Conservation (phyloP, 2,888 invertebrate genomes). For the Drosophila stalkeri region DNA sequence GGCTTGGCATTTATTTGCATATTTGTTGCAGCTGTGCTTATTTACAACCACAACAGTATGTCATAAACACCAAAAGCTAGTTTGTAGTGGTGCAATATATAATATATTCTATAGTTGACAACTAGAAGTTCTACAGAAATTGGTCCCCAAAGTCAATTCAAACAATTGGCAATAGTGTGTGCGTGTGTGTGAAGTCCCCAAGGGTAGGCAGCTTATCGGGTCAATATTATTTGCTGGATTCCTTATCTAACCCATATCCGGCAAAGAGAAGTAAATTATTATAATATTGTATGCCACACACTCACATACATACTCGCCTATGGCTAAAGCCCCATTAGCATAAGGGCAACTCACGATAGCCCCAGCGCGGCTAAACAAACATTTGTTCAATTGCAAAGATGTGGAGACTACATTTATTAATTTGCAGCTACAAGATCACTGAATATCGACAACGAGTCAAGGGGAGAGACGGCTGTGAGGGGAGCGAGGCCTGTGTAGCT, state of each 20-base stretch:
- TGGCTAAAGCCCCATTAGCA: slow-evolving; percentile 31
- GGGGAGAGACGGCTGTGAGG: neutral
- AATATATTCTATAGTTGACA: slow-evolving; percentile 5
- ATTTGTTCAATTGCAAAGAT: slow-evolving; percentile 50
- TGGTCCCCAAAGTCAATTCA: neutral
- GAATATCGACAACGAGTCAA: slow-evolving; percentile 53
- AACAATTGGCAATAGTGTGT: slow-evolving; percentile 20
- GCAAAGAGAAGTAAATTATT: slow-evolving; percentile 20
- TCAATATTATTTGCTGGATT: slow-evolving; percentile 19
- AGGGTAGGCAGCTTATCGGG: slow-evolving; percentile 31
- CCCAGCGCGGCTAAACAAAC: slow-evolving; percentile 36
- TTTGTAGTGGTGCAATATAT: slow-evolving; percentile 16
- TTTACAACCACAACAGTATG: slow-evolving; percentile 44
- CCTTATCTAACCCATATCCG: slow-evolving; percentile 56
- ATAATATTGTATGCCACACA: neutral
- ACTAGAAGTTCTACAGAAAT: neutral
- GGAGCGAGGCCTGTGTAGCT: neutral
- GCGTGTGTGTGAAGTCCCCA: neutral
- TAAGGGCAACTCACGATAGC: slow-evolving; percentile 26
- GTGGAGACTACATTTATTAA: slow-evolving; percentile 66
- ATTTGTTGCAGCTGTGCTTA: slow-evolving; percentile 76
- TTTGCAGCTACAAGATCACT: slow-evolving; percentile 77
- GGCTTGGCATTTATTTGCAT: slow-evolving; percentile 64
- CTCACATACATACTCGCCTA: too few relatives aligned
- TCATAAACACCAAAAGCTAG: slow-evolving; percentile 41